Conservation (phyloP, 2,113 vertebrate genomes). For the Panurus biarmicus region DNA sequence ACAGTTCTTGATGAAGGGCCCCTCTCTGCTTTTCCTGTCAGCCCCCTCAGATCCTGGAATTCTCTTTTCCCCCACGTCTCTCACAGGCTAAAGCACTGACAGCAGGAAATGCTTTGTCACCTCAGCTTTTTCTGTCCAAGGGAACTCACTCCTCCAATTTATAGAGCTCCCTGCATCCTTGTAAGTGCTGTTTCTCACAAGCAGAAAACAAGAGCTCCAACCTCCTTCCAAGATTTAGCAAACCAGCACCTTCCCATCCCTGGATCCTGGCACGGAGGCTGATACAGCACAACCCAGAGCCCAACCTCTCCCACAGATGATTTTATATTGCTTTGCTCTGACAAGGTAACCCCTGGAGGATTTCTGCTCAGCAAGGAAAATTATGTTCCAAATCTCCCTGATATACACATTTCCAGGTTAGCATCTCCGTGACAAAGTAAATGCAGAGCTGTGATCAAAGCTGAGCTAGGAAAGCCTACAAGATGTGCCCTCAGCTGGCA, state of each 20-base stretch:
- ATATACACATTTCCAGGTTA: constrained; percentile 18
- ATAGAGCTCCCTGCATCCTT: background rate
- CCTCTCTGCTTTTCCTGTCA: background rate
- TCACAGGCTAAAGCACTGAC: background rate
- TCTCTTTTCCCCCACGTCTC: background rate
- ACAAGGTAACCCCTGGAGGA: constrained; percentile 35
- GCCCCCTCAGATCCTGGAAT: background rate
- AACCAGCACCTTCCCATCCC: background rate
- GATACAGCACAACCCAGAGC: background rate
- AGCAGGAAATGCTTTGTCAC: background rate
- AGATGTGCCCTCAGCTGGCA: background rate
- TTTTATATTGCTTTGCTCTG: constrained; percentile 50
- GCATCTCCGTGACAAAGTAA: background rate
- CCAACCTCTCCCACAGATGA: constrained; percentile 12
- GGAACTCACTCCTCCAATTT: background rate
- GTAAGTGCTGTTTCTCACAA: background rate
- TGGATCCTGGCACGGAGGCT: background rate
- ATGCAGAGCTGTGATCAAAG: constrained; percentile 16
- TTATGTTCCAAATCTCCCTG: constrained; percentile 40
- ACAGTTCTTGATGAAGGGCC: background rate
- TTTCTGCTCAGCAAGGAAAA: constrained; percentile 45
- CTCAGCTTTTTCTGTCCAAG: background rate
- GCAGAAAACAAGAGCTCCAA: background rate
- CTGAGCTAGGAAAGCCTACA: background rate
- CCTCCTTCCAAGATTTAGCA: background rate